Percentiles rank a stretch among this genome's conserved stretches.
Conservation (phyloP, 2,888 invertebrate species). For the Perdita meconis region DNA sequence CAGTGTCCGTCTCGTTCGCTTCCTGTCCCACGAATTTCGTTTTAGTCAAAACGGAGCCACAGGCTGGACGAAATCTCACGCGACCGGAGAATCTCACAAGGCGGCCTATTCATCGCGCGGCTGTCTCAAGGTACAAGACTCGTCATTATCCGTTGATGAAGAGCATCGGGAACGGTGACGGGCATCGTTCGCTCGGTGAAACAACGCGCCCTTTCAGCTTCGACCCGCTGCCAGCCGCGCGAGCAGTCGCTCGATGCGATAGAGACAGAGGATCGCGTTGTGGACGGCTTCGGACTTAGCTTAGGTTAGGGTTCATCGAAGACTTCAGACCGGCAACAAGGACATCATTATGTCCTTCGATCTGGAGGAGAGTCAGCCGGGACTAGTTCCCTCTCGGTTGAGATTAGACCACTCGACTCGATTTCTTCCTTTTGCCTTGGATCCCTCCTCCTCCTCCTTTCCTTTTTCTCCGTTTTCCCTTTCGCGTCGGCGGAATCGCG, state of each 20-base stretch:
- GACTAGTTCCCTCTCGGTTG: conserved; percentile 17
- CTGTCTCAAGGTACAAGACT: conserved; percentile 76
- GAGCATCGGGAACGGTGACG: conserved; percentile 76
- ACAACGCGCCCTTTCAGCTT: conserved; percentile 79
- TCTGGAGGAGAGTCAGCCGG: conserved; percentile 58
- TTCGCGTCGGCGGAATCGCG: conserved; percentile 54
- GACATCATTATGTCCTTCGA: conserved; percentile 75
- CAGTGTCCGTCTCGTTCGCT: conserved; percentile 3
- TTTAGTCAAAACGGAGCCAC: conserved; percentile 30
- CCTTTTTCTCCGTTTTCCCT: conserved; percentile 1
- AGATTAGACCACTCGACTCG: conserved; percentile 55
- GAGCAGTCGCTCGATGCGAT: conserved; percentile 60
- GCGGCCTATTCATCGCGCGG: conserved; percentile 68
- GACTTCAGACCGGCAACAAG: conserved; percentile 59
- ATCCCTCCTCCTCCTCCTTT: not conserved
- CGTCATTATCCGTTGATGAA: conserved; percentile 79
- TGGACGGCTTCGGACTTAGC: conserved; percentile 61
- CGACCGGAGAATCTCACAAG: conserved; percentile 61
- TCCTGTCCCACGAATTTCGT: conserved; percentile 28
- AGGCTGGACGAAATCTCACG: conserved; percentile 49
- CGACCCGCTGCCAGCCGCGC: conserved; percentile 35
- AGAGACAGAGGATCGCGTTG: conserved; percentile 74
- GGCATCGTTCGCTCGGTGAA: conserved; percentile 68
- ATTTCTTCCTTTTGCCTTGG: conserved; percentile 15
- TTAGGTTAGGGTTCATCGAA: conserved; percentile 70